Conservation (phyloP, 2,888 invertebrate genomes). For the Galerucella calmariensis region DNA sequence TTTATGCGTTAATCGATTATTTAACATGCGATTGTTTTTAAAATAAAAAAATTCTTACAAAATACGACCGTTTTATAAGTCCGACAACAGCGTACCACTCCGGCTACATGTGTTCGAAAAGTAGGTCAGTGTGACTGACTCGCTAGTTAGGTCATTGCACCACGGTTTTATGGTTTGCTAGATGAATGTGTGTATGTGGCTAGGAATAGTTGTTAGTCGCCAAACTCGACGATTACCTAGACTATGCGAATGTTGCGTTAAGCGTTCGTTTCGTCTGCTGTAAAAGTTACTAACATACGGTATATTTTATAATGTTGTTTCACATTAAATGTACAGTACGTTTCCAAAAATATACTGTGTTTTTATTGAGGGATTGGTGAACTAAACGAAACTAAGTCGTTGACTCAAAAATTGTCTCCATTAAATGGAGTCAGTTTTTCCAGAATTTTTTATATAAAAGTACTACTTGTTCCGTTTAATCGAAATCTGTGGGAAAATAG, state of each 20-base stretch:
- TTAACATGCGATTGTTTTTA: too few species aligned
- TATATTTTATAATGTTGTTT: constrained; percentile 3
- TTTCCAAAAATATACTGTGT: neutral
- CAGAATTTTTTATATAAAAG: too few species aligned
- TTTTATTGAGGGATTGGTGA: too few species aligned
- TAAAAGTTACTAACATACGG: constrained; percentile 12
- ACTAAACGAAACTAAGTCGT: too few species aligned
- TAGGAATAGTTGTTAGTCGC: constrained; percentile 34
- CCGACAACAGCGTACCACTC: constrained; percentile 25
- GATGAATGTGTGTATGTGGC: constrained; percentile 27
- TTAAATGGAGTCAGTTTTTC: too few species aligned
- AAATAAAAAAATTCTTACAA: constrained; percentile 1
- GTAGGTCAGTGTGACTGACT: constrained; percentile 66
- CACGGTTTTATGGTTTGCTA: constrained; percentile 45
- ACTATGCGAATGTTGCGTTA: constrained; percentile 17
- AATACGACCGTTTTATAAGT: neutral
- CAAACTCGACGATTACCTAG: constrained; percentile 31
- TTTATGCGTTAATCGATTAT: neutral
- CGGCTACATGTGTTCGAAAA: constrained; percentile 61
- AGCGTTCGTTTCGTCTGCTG: neutral
- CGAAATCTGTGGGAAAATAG: too few species aligned
- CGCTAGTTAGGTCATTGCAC: constrained; percentile 65
- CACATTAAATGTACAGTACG: constrained; percentile 9
- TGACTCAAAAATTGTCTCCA: too few species aligned
- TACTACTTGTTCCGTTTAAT: too few species aligned